These are phyloP conservation scores for Lasioglossum marginatum DNA, from an alignment of 2,888 invertebrate genomes.

Conservation along the genomic window DNA sequence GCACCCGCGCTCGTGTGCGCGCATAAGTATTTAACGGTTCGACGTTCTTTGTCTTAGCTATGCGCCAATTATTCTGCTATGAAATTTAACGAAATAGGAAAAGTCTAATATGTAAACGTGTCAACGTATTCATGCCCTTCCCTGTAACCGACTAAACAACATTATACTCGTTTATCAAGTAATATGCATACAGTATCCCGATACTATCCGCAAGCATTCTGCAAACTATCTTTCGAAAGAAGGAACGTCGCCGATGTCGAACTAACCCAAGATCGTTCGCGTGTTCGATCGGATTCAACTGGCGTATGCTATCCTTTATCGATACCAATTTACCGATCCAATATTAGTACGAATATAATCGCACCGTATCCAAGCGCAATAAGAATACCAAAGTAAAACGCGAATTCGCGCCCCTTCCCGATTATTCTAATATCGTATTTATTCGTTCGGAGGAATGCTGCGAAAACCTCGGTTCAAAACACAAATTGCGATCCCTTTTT, in stretches of 20 bases:
- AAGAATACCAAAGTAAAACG: slow-evolving; percentile 80
- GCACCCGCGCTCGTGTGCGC: background rate
- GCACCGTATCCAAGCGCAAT: slow-evolving; percentile 78
- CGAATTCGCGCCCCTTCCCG: slow-evolving; percentile 63
- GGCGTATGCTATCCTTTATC: slow-evolving; percentile 69
- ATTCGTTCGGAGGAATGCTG: slow-evolving; percentile 62
- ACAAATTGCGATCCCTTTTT: slow-evolving; percentile 38
- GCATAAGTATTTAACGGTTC: slow-evolving; percentile 63
- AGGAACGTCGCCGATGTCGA: background rate
- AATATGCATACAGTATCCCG: slow-evolving; percentile 48
- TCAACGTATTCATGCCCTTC: slow-evolving; percentile 66
- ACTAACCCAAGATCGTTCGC: background rate
- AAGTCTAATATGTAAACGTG: slow-evolving; percentile 48
- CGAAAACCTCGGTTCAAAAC: slow-evolving; percentile 43
- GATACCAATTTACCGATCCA: slow-evolving; percentile 53
- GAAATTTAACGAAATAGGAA: slow-evolving; percentile 60
- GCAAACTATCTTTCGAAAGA: slow-evolving; percentile 47
- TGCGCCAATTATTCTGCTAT: slow-evolving; percentile 57
- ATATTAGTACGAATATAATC: slow-evolving; percentile 65
- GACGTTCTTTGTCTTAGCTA: slow-evolving; percentile 59
- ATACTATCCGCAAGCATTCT: slow-evolving; percentile 45
- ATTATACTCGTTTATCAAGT: slow-evolving; percentile 70
- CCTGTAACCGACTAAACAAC: slow-evolving; percentile 55
- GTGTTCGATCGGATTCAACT: slow-evolving; percentile 40
- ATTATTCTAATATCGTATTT: slow-evolving; percentile 69